A percentile compares a stretch with the other conserved stretches of the same genome.
Conservation (phyloP, 2,113 vertebrate genomes). For the Datnioides undecimradiatus region DNA sequence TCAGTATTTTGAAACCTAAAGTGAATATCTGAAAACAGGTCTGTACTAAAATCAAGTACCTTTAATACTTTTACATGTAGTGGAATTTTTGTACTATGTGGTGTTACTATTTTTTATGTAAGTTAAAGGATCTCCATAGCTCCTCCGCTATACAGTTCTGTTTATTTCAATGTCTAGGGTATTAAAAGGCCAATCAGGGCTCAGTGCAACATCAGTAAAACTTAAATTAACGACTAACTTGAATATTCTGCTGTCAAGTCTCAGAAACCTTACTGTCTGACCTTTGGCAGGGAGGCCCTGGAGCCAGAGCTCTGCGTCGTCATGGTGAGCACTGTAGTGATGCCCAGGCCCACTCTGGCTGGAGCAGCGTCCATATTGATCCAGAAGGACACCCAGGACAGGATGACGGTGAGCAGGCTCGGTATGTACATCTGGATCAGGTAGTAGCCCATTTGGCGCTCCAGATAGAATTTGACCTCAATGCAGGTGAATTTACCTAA, state of each 20-base stretch:
- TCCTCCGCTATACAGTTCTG: background rate
- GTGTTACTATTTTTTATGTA: background rate
- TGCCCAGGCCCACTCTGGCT: conserved; percentile 92
- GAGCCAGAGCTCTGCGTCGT: conserved; percentile 96
- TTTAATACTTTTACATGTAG: background rate
- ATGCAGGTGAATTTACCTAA: conserved; percentile 97
- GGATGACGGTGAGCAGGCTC: conserved; percentile 94
- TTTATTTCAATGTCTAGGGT: background rate
- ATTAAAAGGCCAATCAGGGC: background rate
- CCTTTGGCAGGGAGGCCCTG: conserved; percentile 94
- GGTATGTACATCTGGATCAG: conserved; percentile 99
- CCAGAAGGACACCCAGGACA: conserved; percentile 98
- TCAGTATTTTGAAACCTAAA: background rate
- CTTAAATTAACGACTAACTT: background rate
- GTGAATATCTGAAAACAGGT: background rate
- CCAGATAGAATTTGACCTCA: conserved; percentile 96
- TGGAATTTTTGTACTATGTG: background rate
- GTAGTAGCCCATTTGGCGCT: conserved; percentile 97
- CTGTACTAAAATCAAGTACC: too few relatives aligned
- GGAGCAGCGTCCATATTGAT: conserved; percentile 97
- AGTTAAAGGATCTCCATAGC: background rate
- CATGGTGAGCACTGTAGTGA: conserved; percentile 97
- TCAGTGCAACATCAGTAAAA: background rate
- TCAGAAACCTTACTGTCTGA: conserved; percentile 55
- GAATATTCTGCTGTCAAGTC: background rate